Percentiles rank a stretch among this genome's conserved stretches.
phyloP scores from a whole-genome alignment of 2,797 vertebrate genomes.

The Crotalus adamanteus region DNA sequence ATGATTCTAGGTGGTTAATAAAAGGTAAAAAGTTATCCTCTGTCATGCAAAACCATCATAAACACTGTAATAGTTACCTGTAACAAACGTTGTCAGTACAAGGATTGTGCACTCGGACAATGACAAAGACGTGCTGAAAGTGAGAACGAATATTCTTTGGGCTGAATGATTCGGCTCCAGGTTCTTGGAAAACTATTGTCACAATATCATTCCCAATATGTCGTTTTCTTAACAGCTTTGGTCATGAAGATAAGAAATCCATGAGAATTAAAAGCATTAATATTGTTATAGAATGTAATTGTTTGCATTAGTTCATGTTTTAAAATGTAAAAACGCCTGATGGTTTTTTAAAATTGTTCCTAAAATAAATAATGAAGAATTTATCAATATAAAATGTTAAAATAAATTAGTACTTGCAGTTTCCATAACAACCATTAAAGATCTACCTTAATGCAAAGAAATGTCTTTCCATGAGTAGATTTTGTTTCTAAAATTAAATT shows the following conservation, averaged over 20 bases:
- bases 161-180: conserved; percentile 92
- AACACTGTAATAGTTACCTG: conserved; percentile 74
- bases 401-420: conserved; percentile 32
- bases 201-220: conserved; percentile 98
- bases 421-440: conserved; percentile 56
- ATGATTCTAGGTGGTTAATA: neutral
- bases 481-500: conserved; percentile 36
- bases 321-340: conserved; percentile 14
- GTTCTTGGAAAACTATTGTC: conserved; percentile 98
- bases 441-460: conserved; percentile 46
- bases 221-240: conserved; percentile 90
- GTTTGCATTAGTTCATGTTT: neutral
- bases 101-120: conserved; percentile 88
- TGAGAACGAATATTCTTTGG: conserved; percentile 94
- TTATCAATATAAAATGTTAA: conserved; percentile 24
- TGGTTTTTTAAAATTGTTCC: conserved; percentile 18
- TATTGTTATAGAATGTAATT: neutral
- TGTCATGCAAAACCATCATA: neutral
- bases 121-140: conserved; percentile 96
- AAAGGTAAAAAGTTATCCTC: neutral
- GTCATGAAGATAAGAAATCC: conserved; percentile 20
- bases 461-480: conserved; percentile 29
- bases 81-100: conserved; percentile 92
- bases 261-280: neutral
- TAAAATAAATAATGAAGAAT: conserved; percentile 24